These are phyloP conservation scores for Cephalopholis sonnerati DNA, from an alignment of 2,113 vertebrate genomes.

Conservation along the genomic window DNA sequence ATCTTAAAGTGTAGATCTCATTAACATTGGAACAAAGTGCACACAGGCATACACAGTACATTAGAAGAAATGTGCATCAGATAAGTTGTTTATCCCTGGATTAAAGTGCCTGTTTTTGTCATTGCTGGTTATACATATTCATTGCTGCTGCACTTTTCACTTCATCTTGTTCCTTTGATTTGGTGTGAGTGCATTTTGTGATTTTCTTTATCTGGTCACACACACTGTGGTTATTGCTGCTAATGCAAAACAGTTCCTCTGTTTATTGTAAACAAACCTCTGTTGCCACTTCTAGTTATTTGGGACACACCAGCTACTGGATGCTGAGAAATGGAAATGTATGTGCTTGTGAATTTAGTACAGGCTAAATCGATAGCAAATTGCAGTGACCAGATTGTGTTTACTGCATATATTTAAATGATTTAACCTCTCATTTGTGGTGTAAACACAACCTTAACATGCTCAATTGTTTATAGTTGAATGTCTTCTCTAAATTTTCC, in stretches of 20 bases:
- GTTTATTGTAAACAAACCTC: not conserved
- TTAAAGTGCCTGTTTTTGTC: not conserved
- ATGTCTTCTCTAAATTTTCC: not conserved
- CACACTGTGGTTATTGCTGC: not conserved
- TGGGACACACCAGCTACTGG: not conserved
- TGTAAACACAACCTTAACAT: not conserved
- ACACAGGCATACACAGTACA: not conserved
- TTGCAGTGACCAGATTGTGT: not conserved
- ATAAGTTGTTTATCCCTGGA: slow-evolving; percentile 5
- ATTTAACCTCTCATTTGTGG: not conserved
- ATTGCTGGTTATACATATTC: not conserved
- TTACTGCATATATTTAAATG: not conserved
- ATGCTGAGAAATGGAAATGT: not conserved
- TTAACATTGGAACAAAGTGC: not conserved
- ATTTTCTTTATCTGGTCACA: not conserved
- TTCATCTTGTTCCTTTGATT: slow-evolving; percentile 2
- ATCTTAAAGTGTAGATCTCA: slow-evolving; percentile 15
- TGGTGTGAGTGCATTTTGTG: not conserved
- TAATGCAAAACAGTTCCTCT: slow-evolving; percentile 8
- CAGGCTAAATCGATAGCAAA: not conserved
- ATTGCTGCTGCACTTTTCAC: not conserved
- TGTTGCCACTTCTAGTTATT: not conserved
- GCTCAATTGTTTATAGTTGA: not conserved
- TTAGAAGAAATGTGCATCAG: not conserved
- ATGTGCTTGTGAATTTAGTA: not conserved